Percentiles rank a stretch among this genome's conserved stretches.
Conservation (phyloP, 1,140 invertebrate species). For the Lycorma delicatula region DNA sequence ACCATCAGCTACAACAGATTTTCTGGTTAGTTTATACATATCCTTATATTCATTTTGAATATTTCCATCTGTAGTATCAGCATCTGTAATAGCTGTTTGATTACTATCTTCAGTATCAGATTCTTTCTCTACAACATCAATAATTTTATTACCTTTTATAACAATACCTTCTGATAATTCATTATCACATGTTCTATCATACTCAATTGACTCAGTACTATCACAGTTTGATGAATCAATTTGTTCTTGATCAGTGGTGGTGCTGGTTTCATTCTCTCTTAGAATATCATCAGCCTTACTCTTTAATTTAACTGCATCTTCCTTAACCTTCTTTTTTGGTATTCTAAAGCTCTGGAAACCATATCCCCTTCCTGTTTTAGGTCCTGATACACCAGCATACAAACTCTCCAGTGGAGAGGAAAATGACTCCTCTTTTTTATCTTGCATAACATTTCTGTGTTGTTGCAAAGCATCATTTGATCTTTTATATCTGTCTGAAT, state of each 20-base stretch:
- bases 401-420: background rate
- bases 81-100: no score
- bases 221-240: background rate
- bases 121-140: no score
- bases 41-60: no score
- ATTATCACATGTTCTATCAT: background rate
- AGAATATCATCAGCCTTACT: background rate
- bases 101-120: no score
- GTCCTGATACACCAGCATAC: background rate
- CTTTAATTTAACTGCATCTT: conserved; percentile 5
- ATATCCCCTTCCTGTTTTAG: background rate
- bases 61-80: no score
- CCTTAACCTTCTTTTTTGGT: background rate
- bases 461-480: no score
- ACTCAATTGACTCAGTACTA: background rate
- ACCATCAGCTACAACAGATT: no score
- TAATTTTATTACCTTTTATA: no score
- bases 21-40: no score
- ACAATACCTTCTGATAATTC: background rate
- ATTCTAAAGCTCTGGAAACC: background rate
- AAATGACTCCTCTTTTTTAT: no score
- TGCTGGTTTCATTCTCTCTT: background rate
- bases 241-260: background rate
- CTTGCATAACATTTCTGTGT: no score
- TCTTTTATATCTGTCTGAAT: no score